Conservation (phyloP, 2,113 vertebrate species). For the Piaya cayana region DNA sequence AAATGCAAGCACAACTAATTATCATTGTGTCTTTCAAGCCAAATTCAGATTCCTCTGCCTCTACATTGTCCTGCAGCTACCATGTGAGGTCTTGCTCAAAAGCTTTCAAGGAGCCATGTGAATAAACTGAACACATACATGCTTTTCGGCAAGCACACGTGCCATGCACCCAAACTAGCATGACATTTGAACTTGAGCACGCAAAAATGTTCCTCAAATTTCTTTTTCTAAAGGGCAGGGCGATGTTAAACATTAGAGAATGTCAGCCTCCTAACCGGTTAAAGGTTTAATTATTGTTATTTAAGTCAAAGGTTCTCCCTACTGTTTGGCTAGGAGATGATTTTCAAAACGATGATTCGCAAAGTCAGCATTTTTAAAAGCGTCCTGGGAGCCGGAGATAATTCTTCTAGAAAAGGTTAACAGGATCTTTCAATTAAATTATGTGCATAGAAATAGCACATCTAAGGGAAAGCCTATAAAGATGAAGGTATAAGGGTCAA, state of each 20-base stretch:
- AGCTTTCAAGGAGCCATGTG: rapidly evolving
- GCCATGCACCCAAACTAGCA: neutral
- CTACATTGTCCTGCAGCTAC: neutral
- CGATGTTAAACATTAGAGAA: neutral
- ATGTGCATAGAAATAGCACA: neutral
- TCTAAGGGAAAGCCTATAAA: neutral
- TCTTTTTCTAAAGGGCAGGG: neutral
- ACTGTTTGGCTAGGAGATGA: neutral
- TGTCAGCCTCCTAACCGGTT: neutral
- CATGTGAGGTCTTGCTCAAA: neutral
- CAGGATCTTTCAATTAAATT: neutral
- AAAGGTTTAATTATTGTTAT: slow-evolving; percentile 47
- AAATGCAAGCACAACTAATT: neutral
- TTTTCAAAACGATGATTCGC: neutral
- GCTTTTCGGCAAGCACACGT: rapidly evolving
- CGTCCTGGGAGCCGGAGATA: neutral
- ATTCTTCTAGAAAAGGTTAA: neutral
- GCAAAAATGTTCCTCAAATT: neutral
- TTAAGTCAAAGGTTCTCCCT: slow-evolving; percentile 37
- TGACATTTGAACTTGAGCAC: neutral
- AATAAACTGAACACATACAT: neutral
- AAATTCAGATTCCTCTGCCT: neutral
- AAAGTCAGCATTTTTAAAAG: neutral
- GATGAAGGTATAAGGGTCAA: neutral
- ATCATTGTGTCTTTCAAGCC: neutral